A percentile compares a stretch with the other conserved stretches of the same genome.
Conservation (phyloP, 1,140 invertebrate species). For the Papilio polyxenes region DNA sequence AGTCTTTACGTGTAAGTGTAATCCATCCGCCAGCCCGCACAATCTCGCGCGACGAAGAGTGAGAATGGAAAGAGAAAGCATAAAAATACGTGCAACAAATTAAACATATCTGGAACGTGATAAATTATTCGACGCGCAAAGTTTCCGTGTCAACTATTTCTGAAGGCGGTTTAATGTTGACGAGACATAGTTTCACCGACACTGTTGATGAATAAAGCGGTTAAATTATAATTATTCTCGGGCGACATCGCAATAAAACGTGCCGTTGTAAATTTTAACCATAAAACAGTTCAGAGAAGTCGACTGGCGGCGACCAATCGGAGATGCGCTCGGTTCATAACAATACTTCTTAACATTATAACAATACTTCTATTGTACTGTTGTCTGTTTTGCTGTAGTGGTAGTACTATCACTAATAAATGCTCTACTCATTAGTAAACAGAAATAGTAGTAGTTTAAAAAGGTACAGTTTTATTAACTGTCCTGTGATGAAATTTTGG, state of each 20-base stretch:
- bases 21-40: not conserved
- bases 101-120: slow-evolving; percentile 29
- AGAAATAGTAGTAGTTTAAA: too few relatives aligned
- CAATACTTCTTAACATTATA: too few relatives aligned
- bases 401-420: too few relatives aligned
- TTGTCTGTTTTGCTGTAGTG: too few relatives aligned
- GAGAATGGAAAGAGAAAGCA: slow-evolving; percentile 6
- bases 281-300: slow-evolving; percentile 47
- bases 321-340: slow-evolving; percentile 7
- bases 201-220: slow-evolving; percentile 39
- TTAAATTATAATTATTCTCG: slow-evolving; percentile 45
- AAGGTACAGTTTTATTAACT: too few relatives aligned
- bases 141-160: slow-evolving; percentile 34
- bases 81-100: slow-evolving; percentile 22
- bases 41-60: not conserved
- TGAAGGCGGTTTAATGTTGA: slow-evolving; percentile 30
- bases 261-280: slow-evolving; percentile 47
- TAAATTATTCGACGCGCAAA: slow-evolving; percentile 35
- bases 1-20: not conserved
- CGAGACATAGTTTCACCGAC: slow-evolving; percentile 38
- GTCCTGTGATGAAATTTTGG: too few relatives aligned
- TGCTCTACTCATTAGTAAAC: too few relatives aligned
- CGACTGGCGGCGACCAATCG: slow-evolving; percentile 40
- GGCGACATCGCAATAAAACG: slow-evolving; percentile 41
- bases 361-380: too few relatives aligned